These are phyloP conservation scores for Synanthedon andrenaeformis DNA, from an alignment of 2,888 invertebrate species.

Conservation along the genomic window DNA sequence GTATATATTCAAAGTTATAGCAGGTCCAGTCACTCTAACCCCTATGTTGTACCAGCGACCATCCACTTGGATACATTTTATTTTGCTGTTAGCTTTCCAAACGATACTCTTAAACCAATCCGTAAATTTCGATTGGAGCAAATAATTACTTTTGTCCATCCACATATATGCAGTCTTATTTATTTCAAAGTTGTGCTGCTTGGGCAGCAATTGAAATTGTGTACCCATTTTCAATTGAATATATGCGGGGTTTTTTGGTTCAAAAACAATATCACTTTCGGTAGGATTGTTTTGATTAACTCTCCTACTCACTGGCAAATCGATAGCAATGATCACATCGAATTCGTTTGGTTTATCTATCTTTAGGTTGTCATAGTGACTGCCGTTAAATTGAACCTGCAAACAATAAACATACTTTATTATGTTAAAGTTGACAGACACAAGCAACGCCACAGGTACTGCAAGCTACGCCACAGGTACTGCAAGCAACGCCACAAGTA, in stretches of 20 bases:
- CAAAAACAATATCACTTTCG: conserved; percentile 42
- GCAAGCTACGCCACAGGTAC: not conserved
- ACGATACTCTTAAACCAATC: conserved; percentile 68
- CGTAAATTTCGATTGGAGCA: conserved; percentile 53
- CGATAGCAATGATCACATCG: conserved; percentile 70
- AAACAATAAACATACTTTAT: not conserved
- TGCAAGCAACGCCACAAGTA: no score
- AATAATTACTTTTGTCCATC: conserved; percentile 43
- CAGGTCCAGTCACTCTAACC: conserved; percentile 57
- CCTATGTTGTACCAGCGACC: conserved; percentile 45
- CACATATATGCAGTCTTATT: conserved; percentile 45
- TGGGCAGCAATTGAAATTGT: conserved; percentile 32
- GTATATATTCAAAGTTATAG: conserved; percentile 60
- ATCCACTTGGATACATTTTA: conserved; percentile 16
- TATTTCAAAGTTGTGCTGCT: conserved; percentile 32
- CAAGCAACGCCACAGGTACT: no score
- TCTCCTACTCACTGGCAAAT: conserved; percentile 48
- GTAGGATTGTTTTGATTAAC: conserved; percentile 14
- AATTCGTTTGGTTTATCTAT: conserved; percentile 71
- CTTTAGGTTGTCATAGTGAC: conserved; percentile 70
- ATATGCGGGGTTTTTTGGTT: conserved; percentile 49
- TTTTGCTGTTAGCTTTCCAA: conserved; percentile 38
- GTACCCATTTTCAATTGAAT: conserved; percentile 48
- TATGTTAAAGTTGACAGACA: not conserved
- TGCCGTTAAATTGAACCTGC: conserved; percentile 67